A percentile compares a stretch with the other conserved stretches of the same genome.
These are phyloP conservation scores for Hydroisotoma schaefferi DNA, from an alignment of 2,888 invertebrate species.

Conservation along the genomic window DNA sequence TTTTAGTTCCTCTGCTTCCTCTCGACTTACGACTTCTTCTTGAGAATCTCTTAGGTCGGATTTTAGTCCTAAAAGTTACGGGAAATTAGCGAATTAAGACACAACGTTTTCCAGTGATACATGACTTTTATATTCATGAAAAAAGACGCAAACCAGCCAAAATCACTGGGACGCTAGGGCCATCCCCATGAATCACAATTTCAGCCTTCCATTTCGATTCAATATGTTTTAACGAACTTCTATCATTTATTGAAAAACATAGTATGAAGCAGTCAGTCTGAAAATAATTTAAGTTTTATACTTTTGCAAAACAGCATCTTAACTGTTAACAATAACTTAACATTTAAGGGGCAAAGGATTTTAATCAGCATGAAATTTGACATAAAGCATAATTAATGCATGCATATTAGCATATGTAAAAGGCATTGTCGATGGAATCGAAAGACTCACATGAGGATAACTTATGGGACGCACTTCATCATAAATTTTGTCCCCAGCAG, in stretches of 20 bases:
- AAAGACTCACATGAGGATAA: slow-evolving; percentile 28
- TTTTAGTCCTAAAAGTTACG: not conserved
- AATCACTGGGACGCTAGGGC: slow-evolving; percentile 70
- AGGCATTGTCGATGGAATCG: not conserved
- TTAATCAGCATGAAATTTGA: no score
- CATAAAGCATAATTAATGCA: not conserved
- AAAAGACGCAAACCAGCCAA: slow-evolving; percentile 64
- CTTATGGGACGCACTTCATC: slow-evolving; percentile 27
- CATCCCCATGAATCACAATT: slow-evolving; percentile 73
- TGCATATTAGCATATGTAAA: not conserved
- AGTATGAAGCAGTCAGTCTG: slow-evolving; percentile 83
- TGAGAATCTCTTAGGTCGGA: not conserved
- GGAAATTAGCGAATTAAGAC: not conserved
- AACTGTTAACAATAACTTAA: no score
- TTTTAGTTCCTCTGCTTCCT: slow-evolving; percentile 71
- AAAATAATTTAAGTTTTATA: slow-evolving; percentile 51
- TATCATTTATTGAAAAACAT: slow-evolving; percentile 76
- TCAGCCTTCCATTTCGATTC: slow-evolving; percentile 83
- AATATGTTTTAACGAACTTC: slow-evolving; percentile 76
- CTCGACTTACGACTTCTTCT: slow-evolving; percentile 6
- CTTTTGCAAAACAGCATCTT: no score
- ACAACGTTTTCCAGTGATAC: not conserved
- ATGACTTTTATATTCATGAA: not conserved
- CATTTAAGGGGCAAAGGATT: no score
- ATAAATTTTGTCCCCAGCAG: slow-evolving; percentile 14